Evolutionary conservation across 2,888 invertebrate genomes (phyloP), one percentile per base, ranked within the genome.

Genomic region (Tenthredo amoena): DNA sequence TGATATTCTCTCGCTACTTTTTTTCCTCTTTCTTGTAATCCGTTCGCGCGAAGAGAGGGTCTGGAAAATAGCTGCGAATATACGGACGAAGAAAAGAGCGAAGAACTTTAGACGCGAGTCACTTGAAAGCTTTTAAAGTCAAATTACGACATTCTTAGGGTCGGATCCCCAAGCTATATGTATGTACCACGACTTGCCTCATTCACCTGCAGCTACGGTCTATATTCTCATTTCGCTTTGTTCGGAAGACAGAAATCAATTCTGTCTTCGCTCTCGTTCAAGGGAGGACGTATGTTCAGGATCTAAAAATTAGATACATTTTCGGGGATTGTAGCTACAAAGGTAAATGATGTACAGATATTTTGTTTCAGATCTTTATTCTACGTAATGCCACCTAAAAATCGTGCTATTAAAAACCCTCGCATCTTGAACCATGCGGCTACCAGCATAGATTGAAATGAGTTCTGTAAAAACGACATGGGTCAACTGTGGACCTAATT

Each of bases 51-150:
- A 55, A 62, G 21, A 26, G 62, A 62, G 26, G 62, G 62, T 26
- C 9, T 26, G 62, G 21, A 62, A 55, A n/a, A 62, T 26, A 62
- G 26, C 62, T 26, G 62, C 10, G 2, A 62, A 26, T 62, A 62
- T 62, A 62, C 26, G 62, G 62, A 62, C 12, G 62, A 4, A 10
- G 26, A 26, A 62, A 62, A 62, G 9, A 26, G 12, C 10, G 62
- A 62, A 62, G 62, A 62, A 62, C 62, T 62, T 62, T 62, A 62
- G 62, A 62, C 62, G 26, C 62, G 62, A 62, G 62, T 62, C 62
- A 62, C 26, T 62, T 62, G 62, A 62, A 62, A 62, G 62, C 62
- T 62, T 62, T 62, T 62, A 62, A 62, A 62, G 62, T 62, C 62
- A 62, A 62, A 62, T 62, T 62, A 62, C 62, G 21, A 62, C 26